Base-by-base conservation (phyloP, 1,140 invertebrate genomes). In the Bombus sibiricus region DNA sequence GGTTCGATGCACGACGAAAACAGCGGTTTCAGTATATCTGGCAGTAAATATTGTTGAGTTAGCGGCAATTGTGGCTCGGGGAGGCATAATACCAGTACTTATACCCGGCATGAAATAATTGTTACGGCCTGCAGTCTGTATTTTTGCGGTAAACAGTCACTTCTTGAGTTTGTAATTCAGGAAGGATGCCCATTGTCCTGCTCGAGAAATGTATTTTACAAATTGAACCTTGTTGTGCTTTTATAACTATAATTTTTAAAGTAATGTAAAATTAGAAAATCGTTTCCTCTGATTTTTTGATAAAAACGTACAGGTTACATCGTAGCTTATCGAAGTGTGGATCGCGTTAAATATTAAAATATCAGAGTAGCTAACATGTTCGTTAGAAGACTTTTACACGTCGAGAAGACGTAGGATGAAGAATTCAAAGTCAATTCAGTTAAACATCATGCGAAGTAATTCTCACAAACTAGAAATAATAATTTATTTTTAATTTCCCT, bases 1-100 rank as follows among this genome's bases (percentile, higher is more conserved):
- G 88, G 85, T 85, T 69, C 71, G 89, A 47, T 90, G 89, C 81
- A 69, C 88, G 64, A 75, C 39, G 62, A 87, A 87, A 89, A 87
- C 69, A 69, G 69, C 77, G 82, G 81, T 84, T 84, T 78, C 78
- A 59, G 25, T 82, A 74, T 87, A 87, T 89, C 86, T 82, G 64
- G 71, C 74, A 47, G 86, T 82, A 83, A 81, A 66, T 81, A 89
- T 81, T 85, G 86, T 90, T 82, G 89, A 90, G 78, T 89, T 85
- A 87, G 74, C 72, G 41, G 81, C 89, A 89, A 90, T 90, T 89
- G 81, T 41, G 75, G 81, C 79, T 73, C 59, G 69, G 73, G 62
- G 43, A 78, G 76, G 79, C 72, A 82, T 79, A 89, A 89, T 86
- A 69, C 69, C 66, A 28, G 87, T 86, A 68, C 75, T 83, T 89